Evolutionary conservation across 2,797 vertebrate species (phyloP).

Genomic region (Acrossocheilus fasciatus): DNA sequence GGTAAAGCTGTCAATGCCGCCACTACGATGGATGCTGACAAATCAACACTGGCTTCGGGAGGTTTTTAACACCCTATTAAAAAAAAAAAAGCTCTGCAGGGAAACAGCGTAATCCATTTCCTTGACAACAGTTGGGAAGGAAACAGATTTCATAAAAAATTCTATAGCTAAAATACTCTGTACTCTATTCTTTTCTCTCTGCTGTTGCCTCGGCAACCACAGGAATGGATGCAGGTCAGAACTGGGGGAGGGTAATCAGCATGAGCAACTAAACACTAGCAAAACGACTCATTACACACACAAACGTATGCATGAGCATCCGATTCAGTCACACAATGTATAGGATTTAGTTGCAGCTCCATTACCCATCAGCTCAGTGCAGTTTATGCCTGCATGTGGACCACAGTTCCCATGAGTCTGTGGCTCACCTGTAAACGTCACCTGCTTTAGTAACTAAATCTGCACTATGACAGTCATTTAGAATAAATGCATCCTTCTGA

Average conservation of each 20-base stretch:
- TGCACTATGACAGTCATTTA: not conserved
- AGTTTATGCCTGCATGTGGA: not conserved
- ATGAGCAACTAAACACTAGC: slow-evolving; percentile 48
- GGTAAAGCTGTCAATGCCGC: not conserved
- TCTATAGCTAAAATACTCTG: slow-evolving; percentile 48
- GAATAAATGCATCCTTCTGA: not conserved
- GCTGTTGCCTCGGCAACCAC: slow-evolving; percentile 90
- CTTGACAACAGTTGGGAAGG: slow-evolving; percentile 34
- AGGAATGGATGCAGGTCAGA: slow-evolving; percentile 89
- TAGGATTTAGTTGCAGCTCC: not conserved
- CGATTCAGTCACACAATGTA: slow-evolving; percentile 5
- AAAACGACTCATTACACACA: slow-evolving; percentile 52
- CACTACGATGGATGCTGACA: not conserved
- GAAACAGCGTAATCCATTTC: slow-evolving; percentile 24
- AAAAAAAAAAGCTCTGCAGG: slow-evolving; percentile 1
- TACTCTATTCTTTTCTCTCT: slow-evolving; percentile 59
- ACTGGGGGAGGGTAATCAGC: slow-evolving; percentile 70
- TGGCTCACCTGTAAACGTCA: slow-evolving; percentile 19
- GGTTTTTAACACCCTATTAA: slow-evolving; percentile 28
- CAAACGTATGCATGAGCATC: slow-evolving; percentile 28
- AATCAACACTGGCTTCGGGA: slow-evolving; percentile 1
- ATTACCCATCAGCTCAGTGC: not conserved
- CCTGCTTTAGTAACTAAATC: slow-evolving; percentile 11
- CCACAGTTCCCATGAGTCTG: slow-evolving; percentile 13
- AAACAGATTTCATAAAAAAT: slow-evolving; percentile 31